phyloP scores from a whole-genome alignment of 2,797 vertebrate species.

The Gymnoscopelus braueri region DNA sequence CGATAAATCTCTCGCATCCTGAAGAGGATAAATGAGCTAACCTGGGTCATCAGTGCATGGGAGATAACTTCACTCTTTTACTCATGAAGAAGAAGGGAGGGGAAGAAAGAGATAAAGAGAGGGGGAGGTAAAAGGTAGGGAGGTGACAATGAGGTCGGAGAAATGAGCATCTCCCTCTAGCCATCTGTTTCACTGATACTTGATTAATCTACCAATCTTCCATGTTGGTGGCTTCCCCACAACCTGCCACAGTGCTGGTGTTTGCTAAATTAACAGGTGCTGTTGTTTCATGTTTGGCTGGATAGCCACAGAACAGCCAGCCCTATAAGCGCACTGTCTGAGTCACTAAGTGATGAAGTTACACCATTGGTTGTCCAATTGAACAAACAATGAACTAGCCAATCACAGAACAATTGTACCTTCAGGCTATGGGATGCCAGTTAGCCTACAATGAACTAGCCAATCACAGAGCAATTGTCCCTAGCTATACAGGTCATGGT shows the following conservation, averaged over 20 bases:
- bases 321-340: too few species aligned
- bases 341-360: too few species aligned
- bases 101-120: neutral
- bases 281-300: too few species aligned
- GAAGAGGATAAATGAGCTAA: slow-evolving; percentile 73
- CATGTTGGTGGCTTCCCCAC: slow-evolving; percentile 18
- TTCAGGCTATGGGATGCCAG: too few species aligned
- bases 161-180: neutral
- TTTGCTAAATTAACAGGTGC: slow-evolving; percentile 29
- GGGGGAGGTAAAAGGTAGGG: slow-evolving; percentile 18
- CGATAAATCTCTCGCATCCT: slow-evolving; percentile 78
- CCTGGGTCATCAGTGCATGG: slow-evolving; percentile 65
- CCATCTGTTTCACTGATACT: slow-evolving; percentile 17
- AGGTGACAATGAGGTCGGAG: slow-evolving; percentile 4
- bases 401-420: too few species aligned
- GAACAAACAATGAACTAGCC: too few species aligned
- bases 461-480: too few species aligned
- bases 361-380: too few species aligned
- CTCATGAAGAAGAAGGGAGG: neutral
- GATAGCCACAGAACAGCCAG: too few species aligned
- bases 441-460: too few species aligned
- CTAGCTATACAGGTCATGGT: too few species aligned
- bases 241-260: neutral
- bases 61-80: slow-evolving; percentile 53
- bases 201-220: slow-evolving; percentile 36